Evolutionary conservation across 2,888 invertebrate genomes (phyloP).

Genomic region (Himalopsyche anomala): DNA sequence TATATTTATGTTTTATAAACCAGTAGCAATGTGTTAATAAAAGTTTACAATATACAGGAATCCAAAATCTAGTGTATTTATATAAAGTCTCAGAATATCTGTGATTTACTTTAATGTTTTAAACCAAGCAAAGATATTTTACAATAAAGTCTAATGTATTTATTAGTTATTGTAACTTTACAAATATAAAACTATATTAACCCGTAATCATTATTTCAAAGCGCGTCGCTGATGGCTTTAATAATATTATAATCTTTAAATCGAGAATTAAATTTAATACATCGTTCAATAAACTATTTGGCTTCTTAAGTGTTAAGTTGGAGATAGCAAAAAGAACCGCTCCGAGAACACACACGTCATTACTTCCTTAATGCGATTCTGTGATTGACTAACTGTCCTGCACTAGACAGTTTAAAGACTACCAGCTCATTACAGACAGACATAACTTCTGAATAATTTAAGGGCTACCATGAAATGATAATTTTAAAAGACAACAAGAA

Average conservation of each 20-base stretch:
- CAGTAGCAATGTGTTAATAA: too few species aligned
- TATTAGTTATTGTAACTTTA: too few species aligned
- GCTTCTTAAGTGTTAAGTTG: background rate
- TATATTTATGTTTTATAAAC: too few species aligned
- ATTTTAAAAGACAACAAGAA: too few species aligned
- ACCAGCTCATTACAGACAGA: background rate
- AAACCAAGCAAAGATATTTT: too few species aligned
- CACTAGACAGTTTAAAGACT: background rate
- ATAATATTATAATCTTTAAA: background rate
- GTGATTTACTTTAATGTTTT: too few species aligned
- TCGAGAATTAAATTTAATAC: background rate
- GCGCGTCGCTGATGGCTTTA: background rate
- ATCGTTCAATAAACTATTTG: background rate
- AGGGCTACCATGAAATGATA: background rate
- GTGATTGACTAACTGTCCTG: conserved; percentile 23
- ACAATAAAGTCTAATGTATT: too few species aligned
- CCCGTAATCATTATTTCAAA: background rate
- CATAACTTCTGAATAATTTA: background rate
- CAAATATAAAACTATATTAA: background rate
- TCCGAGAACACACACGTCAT: background rate
- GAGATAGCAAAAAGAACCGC: background rate
- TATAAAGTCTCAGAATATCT: too few species aligned
- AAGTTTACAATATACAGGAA: too few species aligned
- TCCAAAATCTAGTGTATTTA: too few species aligned
- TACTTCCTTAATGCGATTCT: conserved; percentile 8